These are phyloP conservation scores for Platycercus adscitus DNA, from an alignment of 2,113 vertebrate genomes.

Conservation along the genomic window DNA sequence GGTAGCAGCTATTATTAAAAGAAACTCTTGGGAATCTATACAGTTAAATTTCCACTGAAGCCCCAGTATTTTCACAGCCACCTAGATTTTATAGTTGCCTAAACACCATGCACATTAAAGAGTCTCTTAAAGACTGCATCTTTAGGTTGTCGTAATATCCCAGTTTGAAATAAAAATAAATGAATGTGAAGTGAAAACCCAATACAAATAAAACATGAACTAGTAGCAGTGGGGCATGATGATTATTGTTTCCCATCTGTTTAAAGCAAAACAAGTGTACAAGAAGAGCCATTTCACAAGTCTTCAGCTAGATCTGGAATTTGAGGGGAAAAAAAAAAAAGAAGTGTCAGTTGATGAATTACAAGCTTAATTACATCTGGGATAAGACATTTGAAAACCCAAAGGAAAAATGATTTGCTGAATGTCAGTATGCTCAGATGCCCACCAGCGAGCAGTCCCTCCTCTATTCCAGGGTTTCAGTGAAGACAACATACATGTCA, in stretches of 20 bases:
- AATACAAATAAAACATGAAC: background rate
- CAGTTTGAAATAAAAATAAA: background rate
- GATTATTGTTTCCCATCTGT: background rate
- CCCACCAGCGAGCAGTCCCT: conserved; percentile 59
- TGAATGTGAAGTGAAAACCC: background rate
- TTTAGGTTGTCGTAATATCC: background rate
- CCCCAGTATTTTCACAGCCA: background rate
- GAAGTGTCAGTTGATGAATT: conserved; percentile 39
- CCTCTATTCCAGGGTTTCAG: conserved; percentile 24
- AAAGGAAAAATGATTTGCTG: conserved; percentile 46
- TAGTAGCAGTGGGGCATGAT: background rate
- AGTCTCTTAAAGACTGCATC: background rate
- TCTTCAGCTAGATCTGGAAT: background rate
- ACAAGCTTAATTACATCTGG: conserved; percentile 63
- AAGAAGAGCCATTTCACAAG: background rate
- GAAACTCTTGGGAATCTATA: background rate
- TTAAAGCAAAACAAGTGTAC: background rate
- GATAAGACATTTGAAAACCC: conserved; percentile 47
- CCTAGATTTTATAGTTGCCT: background rate
- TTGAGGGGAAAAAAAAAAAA: background rate
- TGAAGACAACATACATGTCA: conserved; percentile 62
- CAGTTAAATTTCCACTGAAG: background rate
- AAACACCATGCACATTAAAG: background rate
- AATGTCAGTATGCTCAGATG: conserved; percentile 64
- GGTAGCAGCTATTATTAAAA: background rate